Conservation (phyloP, 1,140 invertebrate species). For the Achroia grisella region DNA sequence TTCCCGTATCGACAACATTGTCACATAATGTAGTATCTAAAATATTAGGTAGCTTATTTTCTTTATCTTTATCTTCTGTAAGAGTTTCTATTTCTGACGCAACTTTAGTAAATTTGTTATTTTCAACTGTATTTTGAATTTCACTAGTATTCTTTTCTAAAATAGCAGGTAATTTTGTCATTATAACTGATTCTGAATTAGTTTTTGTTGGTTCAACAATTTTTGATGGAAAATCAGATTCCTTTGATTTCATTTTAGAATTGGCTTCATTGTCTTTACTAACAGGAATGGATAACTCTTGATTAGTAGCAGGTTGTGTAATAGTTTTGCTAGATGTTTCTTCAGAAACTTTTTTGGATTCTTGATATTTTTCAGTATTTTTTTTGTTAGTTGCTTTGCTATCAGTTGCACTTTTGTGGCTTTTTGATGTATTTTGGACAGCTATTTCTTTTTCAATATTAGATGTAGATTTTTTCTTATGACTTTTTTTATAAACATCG, state of each 20-base stretch:
- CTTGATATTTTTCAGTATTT: background rate
- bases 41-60: slow-evolving; percentile 62
- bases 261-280: background rate
- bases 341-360: background rate
- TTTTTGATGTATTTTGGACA: slow-evolving; percentile 14
- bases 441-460: slow-evolving; percentile 4
- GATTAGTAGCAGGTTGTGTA: too few relatives aligned
- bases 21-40: slow-evolving; percentile 66
- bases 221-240: background rate
- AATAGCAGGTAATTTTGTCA: background rate
- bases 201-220: background rate
- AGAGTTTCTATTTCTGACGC: slow-evolving; percentile 16
- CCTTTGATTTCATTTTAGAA: background rate
- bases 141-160: slow-evolving; percentile 1
- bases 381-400: slow-evolving; percentile 1
- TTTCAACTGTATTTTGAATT: slow-evolving; percentile 6
- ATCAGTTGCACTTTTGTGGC: slow-evolving; percentile 1
- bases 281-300: too few relatives aligned
- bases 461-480: slow-evolving; percentile 15
- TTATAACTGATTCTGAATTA: background rate
- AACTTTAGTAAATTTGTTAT: slow-evolving; percentile 24
- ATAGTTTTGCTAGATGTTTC: too few relatives aligned
- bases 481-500: slow-evolving; percentile 25
- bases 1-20: slow-evolving; percentile 73
- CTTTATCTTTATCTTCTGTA: slow-evolving; percentile 53